Evolutionary conservation across 2,888 invertebrate species (phyloP).

Genomic region (Odontocolon sp.): DNA sequence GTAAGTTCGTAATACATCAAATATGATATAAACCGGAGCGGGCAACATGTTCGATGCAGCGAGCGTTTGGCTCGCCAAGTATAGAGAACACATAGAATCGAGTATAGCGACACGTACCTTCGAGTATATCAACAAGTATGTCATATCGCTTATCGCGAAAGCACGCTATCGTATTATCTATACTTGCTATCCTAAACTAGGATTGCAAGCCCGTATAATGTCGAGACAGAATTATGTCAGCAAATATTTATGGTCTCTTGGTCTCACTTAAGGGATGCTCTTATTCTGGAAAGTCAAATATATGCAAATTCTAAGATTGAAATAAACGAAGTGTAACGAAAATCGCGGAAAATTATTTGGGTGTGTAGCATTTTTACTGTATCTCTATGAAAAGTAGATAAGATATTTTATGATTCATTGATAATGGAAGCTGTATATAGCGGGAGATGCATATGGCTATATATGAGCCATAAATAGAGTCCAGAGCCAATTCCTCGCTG

Average conservation of each 20-base stretch:
- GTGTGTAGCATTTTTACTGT: too few relatives aligned
- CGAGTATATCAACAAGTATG: constrained; percentile 1
- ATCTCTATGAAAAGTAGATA: too few relatives aligned
- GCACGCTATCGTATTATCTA: background rate
- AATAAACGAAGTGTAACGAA: too few relatives aligned
- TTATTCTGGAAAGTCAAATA: too few relatives aligned
- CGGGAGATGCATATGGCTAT: background rate
- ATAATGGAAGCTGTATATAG: too few relatives aligned
- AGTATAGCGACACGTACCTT: background rate
- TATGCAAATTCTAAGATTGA: too few relatives aligned
- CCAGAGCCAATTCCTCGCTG: too few relatives aligned
- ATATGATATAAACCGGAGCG: background rate
- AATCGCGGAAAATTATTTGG: too few relatives aligned
- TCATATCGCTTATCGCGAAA: constrained; percentile 5
- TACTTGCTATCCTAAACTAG: background rate
- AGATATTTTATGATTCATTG: background rate
- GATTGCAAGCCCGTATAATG: background rate
- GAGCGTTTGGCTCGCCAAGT: background rate
- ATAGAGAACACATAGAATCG: background rate
- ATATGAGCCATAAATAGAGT: constrained; percentile 40
- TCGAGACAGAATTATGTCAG: background rate
- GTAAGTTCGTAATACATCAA: background rate
- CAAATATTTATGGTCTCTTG: background rate
- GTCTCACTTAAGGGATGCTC: too few relatives aligned
- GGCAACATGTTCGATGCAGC: background rate